Evolutionary conservation across 2,113 vertebrate genomes (phyloP).

Genomic region (Ageneiosus marmoratus): DNA sequence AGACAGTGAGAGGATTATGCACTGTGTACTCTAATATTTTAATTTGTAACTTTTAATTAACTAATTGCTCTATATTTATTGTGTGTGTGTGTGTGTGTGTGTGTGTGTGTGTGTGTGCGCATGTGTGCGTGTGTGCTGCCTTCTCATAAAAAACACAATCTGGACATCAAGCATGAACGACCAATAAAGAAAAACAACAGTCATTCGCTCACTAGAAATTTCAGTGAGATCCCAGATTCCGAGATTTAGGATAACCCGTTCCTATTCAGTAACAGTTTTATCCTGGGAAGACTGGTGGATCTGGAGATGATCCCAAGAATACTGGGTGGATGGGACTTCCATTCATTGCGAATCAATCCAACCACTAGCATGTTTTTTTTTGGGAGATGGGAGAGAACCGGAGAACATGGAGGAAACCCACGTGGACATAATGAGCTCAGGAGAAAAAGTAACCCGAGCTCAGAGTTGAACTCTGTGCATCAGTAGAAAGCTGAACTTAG

Average conservation of each 20-base stretch:
- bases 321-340: neutral
- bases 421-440: neutral
- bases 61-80: neutral
- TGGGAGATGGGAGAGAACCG: neutral
- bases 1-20: neutral
- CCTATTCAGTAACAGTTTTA: neutral
- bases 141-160: neutral
- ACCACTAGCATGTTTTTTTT: neutral
- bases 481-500: neutral
- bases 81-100: no score
- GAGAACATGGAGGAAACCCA: neutral
- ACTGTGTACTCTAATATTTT: neutral
- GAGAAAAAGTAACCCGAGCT: neutral
- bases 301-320: neutral
- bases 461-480: neutral
- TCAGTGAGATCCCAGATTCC: neutral
- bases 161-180: neutral
- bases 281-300: neutral
- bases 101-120: neutral
- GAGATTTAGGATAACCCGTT: neutral
- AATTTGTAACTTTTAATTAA: neutral
- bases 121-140: neutral
- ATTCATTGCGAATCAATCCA: neutral
- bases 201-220: neutral
- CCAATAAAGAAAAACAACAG: neutral